Base-by-base conservation (phyloP, 2,888 invertebrate genomes). In the Fragum fragum region DNA sequence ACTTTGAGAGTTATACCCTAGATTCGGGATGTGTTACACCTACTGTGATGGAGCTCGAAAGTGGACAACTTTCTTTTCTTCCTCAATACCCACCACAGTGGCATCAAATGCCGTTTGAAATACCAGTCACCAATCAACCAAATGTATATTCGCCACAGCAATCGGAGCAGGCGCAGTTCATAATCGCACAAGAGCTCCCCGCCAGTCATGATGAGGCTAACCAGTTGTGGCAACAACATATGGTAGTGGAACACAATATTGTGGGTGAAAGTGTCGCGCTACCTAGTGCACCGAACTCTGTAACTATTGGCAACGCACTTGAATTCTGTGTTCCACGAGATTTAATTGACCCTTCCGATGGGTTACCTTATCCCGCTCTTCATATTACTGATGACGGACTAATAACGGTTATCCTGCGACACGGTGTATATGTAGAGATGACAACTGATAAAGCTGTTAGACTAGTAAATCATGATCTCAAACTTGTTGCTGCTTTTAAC, bases 351-450 rank as follows among this genome's bases (percentile, higher is more conserved):
- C 76, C 76, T 3, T 63, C 73, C 11, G 76, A 73, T 53, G 81
- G 81, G 6, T 57, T 76, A 5, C 52, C 66, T 29, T 94, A 93
- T 77, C 94, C 94, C 5, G 89, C 94, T 53, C 89, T 95, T 9
- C 94, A 94, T 79, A 92, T 94, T 32, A 93, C 94, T 0, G 92
- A 93, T 18, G 92, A 93, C 9, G 95, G 95, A 16, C 91, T 93
- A 5, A 92, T 95, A 21, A 94, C 94, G 14, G 92, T 95, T 0
- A 87, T 95, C 18, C 89, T 95, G 76, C 88, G 92, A 14, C 82
- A 92, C 72, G 93, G 94, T 68, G 91, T 95, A 14, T 90, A 94
- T 14, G 92, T 95, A 9, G 95, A 95, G 81, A 92, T 95, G 90
- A 94, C 94, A 18, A 87, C 94, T 11, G 95, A 95, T 85, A 89